Conservation (phyloP, 2,888 invertebrate species). For the Eupithecia dodoneata region DNA sequence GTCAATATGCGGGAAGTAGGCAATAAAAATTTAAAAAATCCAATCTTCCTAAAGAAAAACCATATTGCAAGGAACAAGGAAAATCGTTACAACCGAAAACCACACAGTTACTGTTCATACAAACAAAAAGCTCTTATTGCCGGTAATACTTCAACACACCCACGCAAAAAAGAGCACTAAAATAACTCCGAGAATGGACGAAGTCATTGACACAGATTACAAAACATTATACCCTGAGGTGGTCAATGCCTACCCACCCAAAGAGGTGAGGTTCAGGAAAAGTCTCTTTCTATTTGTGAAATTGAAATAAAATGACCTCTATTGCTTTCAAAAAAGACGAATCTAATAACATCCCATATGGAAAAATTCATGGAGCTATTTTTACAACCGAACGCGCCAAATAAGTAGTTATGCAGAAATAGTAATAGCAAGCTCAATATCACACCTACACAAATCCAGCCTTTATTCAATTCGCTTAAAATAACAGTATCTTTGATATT, state of each 20-base stretch:
- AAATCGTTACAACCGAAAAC: neutral
- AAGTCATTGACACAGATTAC: neutral
- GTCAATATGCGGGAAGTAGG: neutral
- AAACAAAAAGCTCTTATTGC: conserved; percentile 1
- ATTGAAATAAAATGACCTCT: neutral
- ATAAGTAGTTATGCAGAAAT: neutral
- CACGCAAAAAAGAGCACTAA: neutral
- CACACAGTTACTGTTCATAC: neutral
- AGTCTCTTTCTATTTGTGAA: neutral
- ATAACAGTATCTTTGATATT: too few relatives aligned
- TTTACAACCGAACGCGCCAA: neutral
- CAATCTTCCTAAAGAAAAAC: neutral
- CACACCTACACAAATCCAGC: neutral
- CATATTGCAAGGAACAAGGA: neutral
- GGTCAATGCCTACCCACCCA: neutral
- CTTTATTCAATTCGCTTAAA: too few relatives aligned
- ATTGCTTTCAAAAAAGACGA: neutral
- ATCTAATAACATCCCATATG: neutral
- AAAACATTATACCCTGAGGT: neutral
- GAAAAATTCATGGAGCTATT: neutral
- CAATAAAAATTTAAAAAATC: neutral
- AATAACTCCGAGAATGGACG: neutral
- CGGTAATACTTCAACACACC: neutral
- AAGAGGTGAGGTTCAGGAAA: neutral
- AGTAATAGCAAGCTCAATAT: neutral